Evolutionary conservation across 2,888 invertebrate genomes (phyloP).

Genomic region (Agriopis leucophaearia): DNA sequence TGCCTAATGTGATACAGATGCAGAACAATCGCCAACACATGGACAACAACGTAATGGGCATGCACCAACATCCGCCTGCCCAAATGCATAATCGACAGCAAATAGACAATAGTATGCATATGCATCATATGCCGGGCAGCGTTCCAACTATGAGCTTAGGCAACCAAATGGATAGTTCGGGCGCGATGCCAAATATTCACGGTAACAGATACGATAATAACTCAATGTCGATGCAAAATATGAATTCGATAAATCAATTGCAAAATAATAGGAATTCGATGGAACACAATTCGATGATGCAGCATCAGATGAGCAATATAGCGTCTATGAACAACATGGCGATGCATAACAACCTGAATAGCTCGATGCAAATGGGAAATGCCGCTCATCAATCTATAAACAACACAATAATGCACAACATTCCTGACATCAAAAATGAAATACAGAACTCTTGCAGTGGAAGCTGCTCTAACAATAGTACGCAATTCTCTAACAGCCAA

Average conservation of each 20-base stretch:
- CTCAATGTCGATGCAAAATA: conserved; percentile 75
- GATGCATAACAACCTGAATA: conserved; percentile 74
- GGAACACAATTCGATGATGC: conserved; percentile 78
- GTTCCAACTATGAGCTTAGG: conserved; percentile 68
- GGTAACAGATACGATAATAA: conserved; percentile 76
- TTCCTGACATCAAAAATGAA: conserved; percentile 82
- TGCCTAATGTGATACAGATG: conserved; percentile 80
- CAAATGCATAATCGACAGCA: conserved; percentile 81
- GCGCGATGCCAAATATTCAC: conserved; percentile 71
- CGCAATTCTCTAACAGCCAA: conserved; percentile 73
- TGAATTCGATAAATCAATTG: conserved; percentile 77
- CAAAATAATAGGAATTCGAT: conserved; percentile 75
- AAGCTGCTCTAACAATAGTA: conserved; percentile 73
- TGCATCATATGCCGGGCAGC: conserved; percentile 79
- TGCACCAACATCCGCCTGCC: conserved; percentile 78
- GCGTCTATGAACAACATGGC: conserved; percentile 74
- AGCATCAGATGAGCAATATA: conserved; percentile 78
- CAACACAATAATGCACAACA: conserved; percentile 79
- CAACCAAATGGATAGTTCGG: conserved; percentile 75
- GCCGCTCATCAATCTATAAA: conserved; percentile 74
- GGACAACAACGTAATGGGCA: conserved; percentile 74
- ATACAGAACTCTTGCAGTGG: conserved; percentile 80
- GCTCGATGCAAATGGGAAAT: conserved; percentile 75
- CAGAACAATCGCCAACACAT: conserved; percentile 76
- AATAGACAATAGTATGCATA: conserved; percentile 76